A percentile compares a stretch with the other conserved stretches of the same genome.
Evolutionary conservation across 2,888 invertebrate species (phyloP).

Genomic region (Zonitis immaculata): DNA sequence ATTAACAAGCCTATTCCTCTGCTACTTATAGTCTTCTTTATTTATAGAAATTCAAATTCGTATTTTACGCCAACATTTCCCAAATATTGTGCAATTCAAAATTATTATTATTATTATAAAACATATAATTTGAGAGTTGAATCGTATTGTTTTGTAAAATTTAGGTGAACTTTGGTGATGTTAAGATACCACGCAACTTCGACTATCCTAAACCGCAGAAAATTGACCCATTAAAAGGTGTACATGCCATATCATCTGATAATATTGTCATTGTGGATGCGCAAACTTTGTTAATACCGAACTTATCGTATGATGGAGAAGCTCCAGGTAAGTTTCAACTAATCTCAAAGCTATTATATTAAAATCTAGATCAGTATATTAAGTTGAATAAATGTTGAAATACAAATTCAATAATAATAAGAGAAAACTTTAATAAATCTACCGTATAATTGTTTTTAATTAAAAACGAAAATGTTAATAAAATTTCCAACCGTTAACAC

Average conservation of each 20-base stretch:
- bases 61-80: too few relatives aligned
- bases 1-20: too few relatives aligned
- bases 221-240: constrained; percentile 68
- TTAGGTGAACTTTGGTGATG: constrained; percentile 87
- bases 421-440: too few relatives aligned
- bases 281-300: constrained; percentile 84
- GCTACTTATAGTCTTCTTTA: too few relatives aligned
- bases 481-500: too few relatives aligned
- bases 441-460: too few relatives aligned
- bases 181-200: constrained; percentile 70
- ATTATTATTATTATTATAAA: not conserved
- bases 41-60: not conserved
- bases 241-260: constrained; percentile 81
- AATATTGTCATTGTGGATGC: constrained; percentile 87
- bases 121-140: too few relatives aligned
- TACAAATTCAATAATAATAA: too few relatives aligned
- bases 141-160: too few relatives aligned
- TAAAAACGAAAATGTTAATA: too few relatives aligned
- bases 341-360: not conserved
- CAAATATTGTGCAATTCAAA: not conserved
- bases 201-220: constrained; percentile 82
- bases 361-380: constrained; percentile 1
- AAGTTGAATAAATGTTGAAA: too few relatives aligned
- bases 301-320: constrained; percentile 88
- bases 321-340: constrained; percentile 68